Base-by-base conservation (phyloP, 2,113 vertebrate species). In the Zapornia atra region DNA sequence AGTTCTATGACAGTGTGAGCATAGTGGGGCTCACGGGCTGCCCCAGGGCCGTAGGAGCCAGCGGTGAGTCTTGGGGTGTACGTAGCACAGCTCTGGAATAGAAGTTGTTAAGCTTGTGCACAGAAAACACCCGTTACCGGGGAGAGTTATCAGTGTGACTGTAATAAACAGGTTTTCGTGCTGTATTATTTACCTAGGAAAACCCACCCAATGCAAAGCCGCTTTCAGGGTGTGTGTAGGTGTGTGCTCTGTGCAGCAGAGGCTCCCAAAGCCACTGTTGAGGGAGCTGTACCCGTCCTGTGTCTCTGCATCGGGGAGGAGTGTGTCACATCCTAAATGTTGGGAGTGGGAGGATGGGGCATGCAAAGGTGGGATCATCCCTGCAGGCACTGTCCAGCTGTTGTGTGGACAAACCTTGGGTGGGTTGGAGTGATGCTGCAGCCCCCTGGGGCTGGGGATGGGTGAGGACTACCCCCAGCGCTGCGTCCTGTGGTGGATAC, bases 291-390 rank as follows among this genome's bases (percentile, higher is more conserved):
- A 1, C 0, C 4, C 2, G 1, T 12, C 25, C 16, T 4, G 1
- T 8, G 11, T 17, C 2, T 53, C 4, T 5, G 6, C 7, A 0
- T 1, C 0, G 2, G 51, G 20, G 6, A 9, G 5, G n/a, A 36
- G 6, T 8, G 1, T 13, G 24, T 28, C 46, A 3, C 10, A 9
- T 24, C 17, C 8, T 5, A 3, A 12, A 6, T 15, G 15, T 18
- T 4, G 9, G 69, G 29, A 12, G 4, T 2, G 31, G 25, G 53
- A 42, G 21, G 34, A 22, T 24, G 40, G n/a, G 10, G 29, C 0
- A 33, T 9, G 50, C 68, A 5, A 8, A 42, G 56, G 65, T 7
- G 56, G 65, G 34, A 28, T 26, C 11, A 1, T 20, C 26, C 42
- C 15, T 1, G 0, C 40, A 12, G 75, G 29, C 54, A n/a, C 51